Conservation (phyloP, 2,113 vertebrate genomes). For the Corythaixoides concolor region DNA sequence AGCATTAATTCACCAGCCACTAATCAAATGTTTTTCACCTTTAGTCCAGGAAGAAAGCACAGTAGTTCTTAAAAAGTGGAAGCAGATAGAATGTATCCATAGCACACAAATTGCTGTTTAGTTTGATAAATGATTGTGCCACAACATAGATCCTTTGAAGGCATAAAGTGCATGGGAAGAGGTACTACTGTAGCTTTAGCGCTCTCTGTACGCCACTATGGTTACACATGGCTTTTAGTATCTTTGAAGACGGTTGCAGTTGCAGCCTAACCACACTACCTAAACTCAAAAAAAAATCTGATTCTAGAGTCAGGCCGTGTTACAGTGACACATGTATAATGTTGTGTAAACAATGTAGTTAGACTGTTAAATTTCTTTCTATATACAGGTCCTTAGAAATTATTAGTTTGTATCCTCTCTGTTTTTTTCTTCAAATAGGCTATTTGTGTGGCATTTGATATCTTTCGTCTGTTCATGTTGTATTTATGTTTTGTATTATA, state of each 20-base stretch:
- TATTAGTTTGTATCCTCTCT: neutral
- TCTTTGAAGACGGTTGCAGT: neutral
- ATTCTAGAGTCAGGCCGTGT: neutral
- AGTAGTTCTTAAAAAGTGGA: neutral
- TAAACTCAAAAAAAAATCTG: rapidly evolving
- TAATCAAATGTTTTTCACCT: neutral
- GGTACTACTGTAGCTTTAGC: neutral
- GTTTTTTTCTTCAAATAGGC: neutral
- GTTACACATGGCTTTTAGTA: neutral
- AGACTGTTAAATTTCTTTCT: neutral
- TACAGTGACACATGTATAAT: neutral
- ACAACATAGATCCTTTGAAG: neutral
- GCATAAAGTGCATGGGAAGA: neutral
- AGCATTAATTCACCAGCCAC: neutral
- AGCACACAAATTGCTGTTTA: neutral
- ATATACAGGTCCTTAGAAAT: neutral
- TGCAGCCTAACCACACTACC: neutral
- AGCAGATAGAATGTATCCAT: neutral
- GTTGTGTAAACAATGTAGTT: neutral
- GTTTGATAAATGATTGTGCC: neutral
- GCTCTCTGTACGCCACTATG: neutral
- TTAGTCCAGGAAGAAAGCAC: neutral
- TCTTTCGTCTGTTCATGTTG: neutral
- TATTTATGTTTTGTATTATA: neutral
- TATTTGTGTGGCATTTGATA: neutral